Evolutionary conservation across 2,888 invertebrate genomes (phyloP), one percentile per base, ranked within the genome.

Genomic region (Hybos culiciformis): DNA sequence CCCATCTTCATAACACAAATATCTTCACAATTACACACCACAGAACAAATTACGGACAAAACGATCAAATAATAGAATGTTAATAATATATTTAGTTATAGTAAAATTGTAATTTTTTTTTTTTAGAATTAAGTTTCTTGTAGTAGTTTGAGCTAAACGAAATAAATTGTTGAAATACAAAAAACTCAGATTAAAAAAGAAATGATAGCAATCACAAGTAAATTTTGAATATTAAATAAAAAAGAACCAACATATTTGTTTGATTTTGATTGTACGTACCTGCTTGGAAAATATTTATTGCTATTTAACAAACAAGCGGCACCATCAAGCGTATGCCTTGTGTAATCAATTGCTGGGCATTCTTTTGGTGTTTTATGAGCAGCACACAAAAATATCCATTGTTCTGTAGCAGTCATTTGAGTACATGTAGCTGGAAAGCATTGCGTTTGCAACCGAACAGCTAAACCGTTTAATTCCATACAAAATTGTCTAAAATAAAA

Each of bases 361-460:
- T 98, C 98, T 68, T 98, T 98, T 32, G 98, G 98, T 49, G 97
- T 97, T 74, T 98, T 98, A 66, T 98, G 98, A 33, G 98, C 97
- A 45, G 98, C 98, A 73, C 98, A 98, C 42, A 99, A 71, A 68
- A 98, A 98, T 67, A 99, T 98, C 98, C 98, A 99, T 61, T 98
- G 97, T 68, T 98, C 97, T 21, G 98, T 98, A 23, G 98, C 98
- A 36, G 97, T 98, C 98, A 98, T 99, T 70, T 99, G 97, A 47
- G 87, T 91, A 66, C 98, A 98, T 18, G 86, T 91, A 58, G 92
- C 88, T 31, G 97, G 94, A 60, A 90, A 86, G 66, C 98, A 98
- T 67, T 97, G 96, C 51, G 80, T 80, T 72, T 97, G 97, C 50
- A 98, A 72, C 59, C 88, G 78, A 1, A 98, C 96, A 38, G 97